Percentiles rank a stretch among this genome's conserved stretches.
phyloP scores from a whole-genome alignment of 2,888 invertebrate genomes.

The Cantharis rufa region DNA sequence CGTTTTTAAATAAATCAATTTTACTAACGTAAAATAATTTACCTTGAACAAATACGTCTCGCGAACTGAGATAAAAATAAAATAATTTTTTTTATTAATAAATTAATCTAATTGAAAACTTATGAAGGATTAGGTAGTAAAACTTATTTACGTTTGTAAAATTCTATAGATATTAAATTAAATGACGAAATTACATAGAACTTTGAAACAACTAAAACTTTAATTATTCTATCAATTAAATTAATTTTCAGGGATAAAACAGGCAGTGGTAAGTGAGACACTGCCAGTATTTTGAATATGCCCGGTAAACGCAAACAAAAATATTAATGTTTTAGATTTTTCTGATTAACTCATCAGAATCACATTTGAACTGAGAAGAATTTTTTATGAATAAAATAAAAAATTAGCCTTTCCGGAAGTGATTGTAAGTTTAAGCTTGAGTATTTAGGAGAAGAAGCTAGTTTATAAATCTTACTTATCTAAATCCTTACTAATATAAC shows the following conservation, averaged over 20 bases:
- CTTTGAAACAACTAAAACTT: neutral
- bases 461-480: conserved; percentile 22
- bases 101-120: neutral
- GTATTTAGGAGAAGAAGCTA: conserved; percentile 19
- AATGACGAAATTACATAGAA: neutral
- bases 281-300: no score
- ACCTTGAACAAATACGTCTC: neutral
- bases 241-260: neutral
- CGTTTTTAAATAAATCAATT: neutral
- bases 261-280: neutral
- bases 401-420: neutral
- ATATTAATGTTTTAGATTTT: neutral
- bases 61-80: neutral
- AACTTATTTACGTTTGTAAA: neutral
- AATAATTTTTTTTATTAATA: neutral
- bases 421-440: neutral
- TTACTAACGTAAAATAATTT: neutral
- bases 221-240: neutral
- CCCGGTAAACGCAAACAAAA: no score
- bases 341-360: neutral
- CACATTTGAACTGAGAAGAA: neutral
- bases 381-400: neutral
- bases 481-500: conserved; percentile 25
- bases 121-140: neutral
- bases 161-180: neutral